Percentiles rank a stretch among this genome's conserved stretches.
These are phyloP conservation scores for Morone chrysops DNA, from an alignment of 2,113 vertebrate species.

Conservation along the genomic window DNA sequence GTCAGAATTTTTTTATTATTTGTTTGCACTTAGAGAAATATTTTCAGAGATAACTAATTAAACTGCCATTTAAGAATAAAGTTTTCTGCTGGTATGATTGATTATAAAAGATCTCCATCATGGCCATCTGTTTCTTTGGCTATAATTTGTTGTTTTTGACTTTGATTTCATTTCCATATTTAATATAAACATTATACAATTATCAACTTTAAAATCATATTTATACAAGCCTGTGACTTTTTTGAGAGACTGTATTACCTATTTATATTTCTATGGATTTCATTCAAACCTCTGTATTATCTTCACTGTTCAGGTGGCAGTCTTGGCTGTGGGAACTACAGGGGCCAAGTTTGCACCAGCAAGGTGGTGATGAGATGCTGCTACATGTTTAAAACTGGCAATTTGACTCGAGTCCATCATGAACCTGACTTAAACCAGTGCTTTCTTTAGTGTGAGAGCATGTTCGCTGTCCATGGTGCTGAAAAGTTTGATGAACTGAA, in stretches of 20 bases:
- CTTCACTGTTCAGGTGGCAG: not conserved
- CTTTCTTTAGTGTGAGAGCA: too few species aligned
- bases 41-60: not conserved
- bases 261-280: not conserved
- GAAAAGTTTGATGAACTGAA: not conserved
- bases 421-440: not conserved
- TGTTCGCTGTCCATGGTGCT: slow-evolving; percentile 66
- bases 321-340: too few species aligned
- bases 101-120: not conserved
- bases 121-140: not conserved
- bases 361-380: not conserved
- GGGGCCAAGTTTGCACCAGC: not conserved
- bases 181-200: not conserved
- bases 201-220: not conserved
- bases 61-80: not conserved
- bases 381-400: not conserved
- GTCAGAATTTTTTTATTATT: not conserved
- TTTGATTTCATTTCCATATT: not conserved
- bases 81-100: not conserved
- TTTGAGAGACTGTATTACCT: not conserved
- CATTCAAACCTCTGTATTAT: not conserved
- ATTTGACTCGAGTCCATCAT: not conserved
- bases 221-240: not conserved
- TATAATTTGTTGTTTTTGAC: not conserved
- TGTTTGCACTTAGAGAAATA: not conserved